Evolutionary conservation across 2,797 vertebrate species (phyloP).

Genomic region (Pachyuromys duprasi): DNA sequence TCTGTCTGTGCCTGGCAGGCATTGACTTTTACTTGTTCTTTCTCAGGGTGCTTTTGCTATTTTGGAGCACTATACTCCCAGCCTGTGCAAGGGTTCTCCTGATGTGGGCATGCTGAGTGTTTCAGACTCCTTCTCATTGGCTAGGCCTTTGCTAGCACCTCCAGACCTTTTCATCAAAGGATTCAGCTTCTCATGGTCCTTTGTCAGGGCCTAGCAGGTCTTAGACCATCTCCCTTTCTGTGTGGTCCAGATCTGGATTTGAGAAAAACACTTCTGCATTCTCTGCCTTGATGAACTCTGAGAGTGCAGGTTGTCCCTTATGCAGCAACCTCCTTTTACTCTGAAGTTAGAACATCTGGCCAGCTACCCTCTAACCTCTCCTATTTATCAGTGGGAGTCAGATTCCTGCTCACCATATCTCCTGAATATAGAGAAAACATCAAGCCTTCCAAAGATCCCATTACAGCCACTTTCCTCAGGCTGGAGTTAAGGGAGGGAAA

Average conservation of each 20-base stretch:
- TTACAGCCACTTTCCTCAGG: constrained; percentile 41
- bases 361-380: neutral
- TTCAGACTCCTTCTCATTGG: neutral
- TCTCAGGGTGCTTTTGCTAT: neutral
- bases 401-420: constrained; percentile 15
- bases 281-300: constrained; percentile 15
- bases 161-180: neutral
- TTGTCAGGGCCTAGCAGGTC: neutral
- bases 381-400: constrained; percentile 36
- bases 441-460: constrained; percentile 20
- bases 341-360: constrained; percentile 9
- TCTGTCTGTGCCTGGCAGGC: neutral
- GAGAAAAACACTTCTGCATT: constrained; percentile 27
- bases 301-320: neutral
- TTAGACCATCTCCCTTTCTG: neutral
- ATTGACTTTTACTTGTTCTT: constrained; percentile 23
- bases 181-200: neutral
- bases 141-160: neutral
- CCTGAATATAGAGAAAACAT: constrained; percentile 23
- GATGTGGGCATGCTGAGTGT: neutral
- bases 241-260: constrained; percentile 21
- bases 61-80: neutral
- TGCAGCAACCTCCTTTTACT: neutral
- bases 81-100: neutral
- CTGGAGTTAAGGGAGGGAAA: constrained; percentile 52